Evolutionary conservation across 2,113 vertebrate species (phyloP), one percentile per base, ranked within the genome.

Genomic region (Origma solitaria): DNA sequence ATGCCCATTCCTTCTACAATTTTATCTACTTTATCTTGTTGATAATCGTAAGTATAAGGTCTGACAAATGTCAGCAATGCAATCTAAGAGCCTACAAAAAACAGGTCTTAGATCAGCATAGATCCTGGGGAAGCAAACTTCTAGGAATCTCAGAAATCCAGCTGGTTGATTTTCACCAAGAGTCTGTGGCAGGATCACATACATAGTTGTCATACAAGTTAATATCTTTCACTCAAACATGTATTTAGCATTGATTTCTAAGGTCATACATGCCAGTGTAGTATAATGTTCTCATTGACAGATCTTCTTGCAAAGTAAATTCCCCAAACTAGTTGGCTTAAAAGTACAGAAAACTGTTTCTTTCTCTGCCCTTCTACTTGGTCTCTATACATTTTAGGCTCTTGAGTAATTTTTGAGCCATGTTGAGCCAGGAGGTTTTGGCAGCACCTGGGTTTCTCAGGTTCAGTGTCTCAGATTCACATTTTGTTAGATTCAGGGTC

Each of bases 11-110:
- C 47, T 99, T 99, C 98, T 99, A 99, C 97, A 99, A 99, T 98
- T 99, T 99, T 97, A 99, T 99, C 98, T 99, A 99, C 96, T 99
- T 99, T 91, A 99, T 99, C 95, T 98, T 99, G 81, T 98, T 99
- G 24, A 99, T 99, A 85, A 99, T 99, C 11, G 99, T 99, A 98
- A 99, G 99, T 99, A 96, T 53, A 69, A 80, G 68, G 56, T 72
- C 12, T 6, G 10, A 40, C 35, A n/a, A 57, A 23, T 79, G 62
- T 19, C 31, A 77, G 69, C 25, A 69, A 20, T 78, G n/a, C 42
- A 94, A 68, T 51, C 31, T n/a, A 28, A 42, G 13, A 33, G 10
- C 19, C 24, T 40, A 51, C 40, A 64, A 81, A 85, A 94, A 4
- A 0, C 27, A 72, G 7, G 7, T 35, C 24, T 61, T 95, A 66